Evolutionary conservation across 1,140 invertebrate species (phyloP), one percentile per base, ranked within the genome.

Genomic region (Metaphire vulgaris): DNA sequence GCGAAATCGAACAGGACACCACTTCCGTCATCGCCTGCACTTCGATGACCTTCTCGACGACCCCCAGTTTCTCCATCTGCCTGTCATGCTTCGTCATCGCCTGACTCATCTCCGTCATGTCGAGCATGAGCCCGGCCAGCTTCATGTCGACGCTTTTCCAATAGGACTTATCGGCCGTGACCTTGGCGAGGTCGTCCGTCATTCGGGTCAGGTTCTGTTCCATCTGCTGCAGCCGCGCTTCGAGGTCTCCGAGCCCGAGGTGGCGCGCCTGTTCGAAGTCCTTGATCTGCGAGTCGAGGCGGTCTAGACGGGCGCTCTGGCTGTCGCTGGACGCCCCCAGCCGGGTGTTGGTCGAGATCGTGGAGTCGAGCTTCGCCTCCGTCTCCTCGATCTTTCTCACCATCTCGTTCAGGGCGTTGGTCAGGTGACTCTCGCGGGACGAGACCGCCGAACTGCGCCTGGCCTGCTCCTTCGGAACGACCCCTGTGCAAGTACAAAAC

Each of bases 351-450:
- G 21, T 56, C 41, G 41, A 56, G 41, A 21, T 56, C 41, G 41
- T 56, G 6, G 41, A 28, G 14, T 65, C 1, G 56, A 74, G 16
- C 16, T 56, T 64, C 56, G 33, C 15, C 30, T 34, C 28, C n/a
- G 28, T n/a, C 41, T 74, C 41, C 33, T 64, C 33, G 1, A 74
- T 74, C 72, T 74, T 74, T 41, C 56, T 33, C 2, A 34, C 31
- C 72, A 74, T 74, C 21, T 74, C 41, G 16, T 74, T 74, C 16
- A 74, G 1, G 41, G 41, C 41, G 41, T 21, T 56, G n/a, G n/a
- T n/a, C n/a, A n/a, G n/a, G n/a, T n/a, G n/a, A n/a, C n/a, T n/a
- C n/a, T n/a, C n/a, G n/a, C n/a, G n/a, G n/a, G n/a, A n/a, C n/a
- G n/a, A n/a, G n/a, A n/a, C n/a, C n/a, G n/a, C n/a, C n/a, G n/a